Base-by-base conservation (phyloP, 1,140 invertebrate genomes). In the Cephus cinctus region DNA sequence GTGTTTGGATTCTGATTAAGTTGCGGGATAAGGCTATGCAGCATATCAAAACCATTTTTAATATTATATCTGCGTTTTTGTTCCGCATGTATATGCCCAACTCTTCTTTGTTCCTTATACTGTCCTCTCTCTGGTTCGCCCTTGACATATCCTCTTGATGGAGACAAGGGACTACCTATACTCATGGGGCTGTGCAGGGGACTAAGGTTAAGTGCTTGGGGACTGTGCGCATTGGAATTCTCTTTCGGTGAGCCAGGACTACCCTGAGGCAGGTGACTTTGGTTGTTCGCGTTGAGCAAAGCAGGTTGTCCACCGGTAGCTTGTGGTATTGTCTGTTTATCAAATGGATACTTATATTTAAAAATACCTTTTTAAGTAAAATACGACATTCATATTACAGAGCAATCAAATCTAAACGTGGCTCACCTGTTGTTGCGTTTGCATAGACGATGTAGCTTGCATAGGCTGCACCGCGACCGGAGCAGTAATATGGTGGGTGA, bases 11-110 rank as follows among this genome's bases (percentile, higher is more conserved):
- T 96, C 60, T 91, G 86, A 73, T 85, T 90, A 9, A 98, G 80
- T 52, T 92, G 88, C 12, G 96, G 96, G 66, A 98, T 94, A n/a
- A 98, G 80, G 47, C 86, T 86, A 71, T 96, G 91, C 43, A 98
- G 79, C 68, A 88, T 89, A 73, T 98, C 95, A 75, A 98, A 98
- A 18, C 96, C 95, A 77, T 91, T 95, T 80, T 98, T 98, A 55
- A 98, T 97, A 68, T 97, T 98, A 68, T 92, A 96, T 27, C 96
- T 82, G 22, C 97, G 82, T 72, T 98, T 99, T 77, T 98, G 96
- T 71, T 99, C 97, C 0, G 96, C 94, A 71, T 98, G 95, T 50
- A 97, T 92, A 73, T 98, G 96, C 20, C 92, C 88, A 32, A 83
- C 85, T 31, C 90, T 80, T 23, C 89, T 81, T 53, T 89, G 81